These are phyloP conservation scores for Otolemur crassicaudatus DNA, from an alignment of 2,797 vertebrate genomes.

Conservation along the genomic window DNA sequence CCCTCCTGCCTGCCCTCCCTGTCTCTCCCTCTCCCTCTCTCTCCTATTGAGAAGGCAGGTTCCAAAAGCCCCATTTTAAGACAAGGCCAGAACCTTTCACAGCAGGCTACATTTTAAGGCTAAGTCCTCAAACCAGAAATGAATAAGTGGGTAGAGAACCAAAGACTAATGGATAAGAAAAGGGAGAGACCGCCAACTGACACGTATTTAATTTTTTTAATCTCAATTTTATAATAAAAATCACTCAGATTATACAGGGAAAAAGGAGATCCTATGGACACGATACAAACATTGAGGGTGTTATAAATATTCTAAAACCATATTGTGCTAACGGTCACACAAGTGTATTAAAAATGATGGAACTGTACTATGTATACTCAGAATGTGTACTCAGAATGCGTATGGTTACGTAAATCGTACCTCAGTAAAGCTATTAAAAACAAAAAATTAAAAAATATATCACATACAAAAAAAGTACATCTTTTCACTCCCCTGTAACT, in stretches of 20 bases:
- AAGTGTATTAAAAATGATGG: not conserved
- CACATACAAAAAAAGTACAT: not conserved
- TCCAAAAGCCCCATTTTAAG: not conserved
- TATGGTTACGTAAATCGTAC: not conserved
- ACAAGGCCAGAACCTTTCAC: not conserved
- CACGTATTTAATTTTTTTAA: not conserved
- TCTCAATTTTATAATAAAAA: not conserved
- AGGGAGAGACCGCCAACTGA: not conserved
- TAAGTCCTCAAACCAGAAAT: not conserved
- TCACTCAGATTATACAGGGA: not conserved
- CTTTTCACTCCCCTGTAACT: not conserved
- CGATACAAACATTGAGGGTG: not conserved
- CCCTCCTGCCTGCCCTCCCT: not conserved
- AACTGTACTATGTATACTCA: not conserved
- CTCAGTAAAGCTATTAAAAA: not conserved
- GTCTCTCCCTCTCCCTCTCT: not conserved
- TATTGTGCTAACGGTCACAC: not conserved
- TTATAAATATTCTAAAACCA: not conserved
- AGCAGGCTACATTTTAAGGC: not conserved
- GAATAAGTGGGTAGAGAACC: not conserved
- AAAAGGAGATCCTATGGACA: not conserved
- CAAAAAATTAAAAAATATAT: too few relatives aligned
- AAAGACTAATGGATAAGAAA: not conserved
- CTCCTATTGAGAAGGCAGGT: not conserved
- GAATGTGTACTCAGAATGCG: not conserved